A percentile compares a stretch with the other conserved stretches of the same genome.
Evolutionary conservation across 2,797 vertebrate species (phyloP).

Genomic region (Heterohyrax brucei): DNA sequence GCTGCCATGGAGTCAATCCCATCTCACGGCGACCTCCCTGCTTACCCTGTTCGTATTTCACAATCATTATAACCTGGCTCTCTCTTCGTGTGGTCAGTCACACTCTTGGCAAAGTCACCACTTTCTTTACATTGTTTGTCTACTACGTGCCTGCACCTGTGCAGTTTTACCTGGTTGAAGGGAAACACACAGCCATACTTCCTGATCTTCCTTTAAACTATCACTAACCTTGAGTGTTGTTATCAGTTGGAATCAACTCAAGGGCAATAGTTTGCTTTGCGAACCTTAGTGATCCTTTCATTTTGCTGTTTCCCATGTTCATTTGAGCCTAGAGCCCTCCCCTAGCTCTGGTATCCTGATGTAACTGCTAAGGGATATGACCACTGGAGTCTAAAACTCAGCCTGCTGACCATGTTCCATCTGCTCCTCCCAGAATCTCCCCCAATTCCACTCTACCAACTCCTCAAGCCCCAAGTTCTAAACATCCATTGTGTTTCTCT

Average conservation of each 20-base stretch:
- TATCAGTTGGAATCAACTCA: not conserved
- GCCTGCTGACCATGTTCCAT: not conserved
- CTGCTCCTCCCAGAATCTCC: not conserved
- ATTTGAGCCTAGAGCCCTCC: not conserved
- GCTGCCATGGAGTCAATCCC: too few species aligned
- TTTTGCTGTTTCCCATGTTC: not conserved
- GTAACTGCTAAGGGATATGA: not conserved
- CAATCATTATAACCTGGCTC: not conserved
- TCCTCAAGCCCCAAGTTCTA: not conserved
- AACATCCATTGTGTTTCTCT: not conserved
- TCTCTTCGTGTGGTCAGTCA: not conserved
- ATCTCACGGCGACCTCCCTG: too few species aligned
- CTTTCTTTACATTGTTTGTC: not conserved
- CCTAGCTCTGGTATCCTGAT: not conserved
- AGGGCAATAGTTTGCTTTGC: not conserved
- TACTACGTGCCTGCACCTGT: not conserved
- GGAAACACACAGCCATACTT: not conserved
- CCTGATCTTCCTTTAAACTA: not conserved
- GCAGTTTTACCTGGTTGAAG: not conserved
- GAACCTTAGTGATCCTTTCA: not conserved
- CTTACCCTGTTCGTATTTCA: slow-evolving; percentile 23
- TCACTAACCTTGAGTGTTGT: not conserved
- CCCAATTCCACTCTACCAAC: not conserved
- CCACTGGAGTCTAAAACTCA: slow-evolving; percentile 11
- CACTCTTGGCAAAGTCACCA: slow-evolving; percentile 5